Evolutionary conservation across 2,113 vertebrate species (phyloP).

Genomic region (Anolis sagrei): DNA sequence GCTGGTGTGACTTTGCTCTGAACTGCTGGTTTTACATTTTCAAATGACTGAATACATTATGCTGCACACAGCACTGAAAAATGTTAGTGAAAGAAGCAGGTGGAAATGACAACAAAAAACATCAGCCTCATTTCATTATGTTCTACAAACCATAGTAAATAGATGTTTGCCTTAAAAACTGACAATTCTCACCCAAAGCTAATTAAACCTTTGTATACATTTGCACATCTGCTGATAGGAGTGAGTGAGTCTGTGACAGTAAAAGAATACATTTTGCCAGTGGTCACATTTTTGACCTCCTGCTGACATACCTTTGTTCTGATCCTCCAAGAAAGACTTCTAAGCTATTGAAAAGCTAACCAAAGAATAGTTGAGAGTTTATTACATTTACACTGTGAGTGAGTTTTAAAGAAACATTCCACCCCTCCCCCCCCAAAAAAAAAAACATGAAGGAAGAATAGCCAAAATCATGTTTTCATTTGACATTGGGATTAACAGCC

Average conservation of each 20-base stretch:
- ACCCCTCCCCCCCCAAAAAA: too few relatives aligned
- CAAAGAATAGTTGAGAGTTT: background rate
- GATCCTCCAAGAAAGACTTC: constrained; percentile 14
- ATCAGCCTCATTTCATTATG: constrained; percentile 47
- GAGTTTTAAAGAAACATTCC: background rate
- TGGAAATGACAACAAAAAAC: constrained; percentile 21
- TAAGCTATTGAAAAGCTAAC: constrained; percentile 5
- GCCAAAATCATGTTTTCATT: background rate
- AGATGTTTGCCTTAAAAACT: constrained; percentile 42
- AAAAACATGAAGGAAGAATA: background rate
- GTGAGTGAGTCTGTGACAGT: constrained; percentile 16
- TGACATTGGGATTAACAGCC: background rate
- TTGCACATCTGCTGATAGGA: background rate
- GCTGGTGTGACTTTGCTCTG: constrained; percentile 20
- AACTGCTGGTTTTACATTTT: constrained; percentile 25
- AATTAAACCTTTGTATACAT: constrained; percentile 59
- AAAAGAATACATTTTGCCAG: constrained; percentile 33
- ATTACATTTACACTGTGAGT: background rate
- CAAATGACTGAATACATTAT: constrained; percentile 9
- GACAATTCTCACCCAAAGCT: constrained; percentile 20
- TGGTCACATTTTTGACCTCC: background rate
- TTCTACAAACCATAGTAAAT: constrained; percentile 41
- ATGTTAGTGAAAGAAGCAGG: constrained; percentile 21
- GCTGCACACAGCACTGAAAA: background rate
- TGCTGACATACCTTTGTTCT: constrained; percentile 39